These are phyloP conservation scores for Digitonthophagus gazella DNA, from an alignment of 2,888 invertebrate species.

Conservation along the genomic window DNA sequence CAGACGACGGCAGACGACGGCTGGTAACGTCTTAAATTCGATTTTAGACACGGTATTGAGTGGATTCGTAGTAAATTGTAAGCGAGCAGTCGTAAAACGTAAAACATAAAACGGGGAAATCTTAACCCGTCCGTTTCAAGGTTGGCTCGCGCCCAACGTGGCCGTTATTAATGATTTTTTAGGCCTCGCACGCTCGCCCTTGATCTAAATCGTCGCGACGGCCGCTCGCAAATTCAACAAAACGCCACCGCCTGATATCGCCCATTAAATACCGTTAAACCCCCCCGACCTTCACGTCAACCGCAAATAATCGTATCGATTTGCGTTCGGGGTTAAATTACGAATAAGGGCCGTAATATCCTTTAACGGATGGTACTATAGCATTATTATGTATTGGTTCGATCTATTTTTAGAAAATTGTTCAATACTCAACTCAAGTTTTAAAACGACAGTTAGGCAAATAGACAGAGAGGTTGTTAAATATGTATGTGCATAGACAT, in stretches of 20 bases:
- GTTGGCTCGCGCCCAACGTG: neutral
- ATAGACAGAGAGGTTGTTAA: too few species aligned
- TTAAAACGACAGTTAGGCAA: too few species aligned
- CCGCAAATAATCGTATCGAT: neutral
- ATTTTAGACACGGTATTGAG: too few species aligned
- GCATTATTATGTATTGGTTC: too few species aligned
- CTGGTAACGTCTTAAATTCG: too few species aligned
- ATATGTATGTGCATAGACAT: too few species aligned
- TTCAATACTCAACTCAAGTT: too few species aligned
- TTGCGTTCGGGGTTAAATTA: neutral
- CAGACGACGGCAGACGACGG: too few species aligned
- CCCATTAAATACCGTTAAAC: neutral
- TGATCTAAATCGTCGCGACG: neutral
- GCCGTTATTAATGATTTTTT: neutral
- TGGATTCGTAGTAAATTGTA: neutral
- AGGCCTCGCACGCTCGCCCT: neutral
- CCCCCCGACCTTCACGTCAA: neutral
- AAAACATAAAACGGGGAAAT: neutral
- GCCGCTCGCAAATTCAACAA: neutral
- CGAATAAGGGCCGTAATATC: neutral
- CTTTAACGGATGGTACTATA: too few species aligned
- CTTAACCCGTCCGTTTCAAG: neutral
- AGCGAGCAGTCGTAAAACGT: neutral
- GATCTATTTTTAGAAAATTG: too few species aligned
- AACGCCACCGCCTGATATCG: neutral